These are phyloP conservation scores for Leptinotarsa haldemani DNA, from an alignment of 2,888 invertebrate genomes.

Conservation along the genomic window DNA sequence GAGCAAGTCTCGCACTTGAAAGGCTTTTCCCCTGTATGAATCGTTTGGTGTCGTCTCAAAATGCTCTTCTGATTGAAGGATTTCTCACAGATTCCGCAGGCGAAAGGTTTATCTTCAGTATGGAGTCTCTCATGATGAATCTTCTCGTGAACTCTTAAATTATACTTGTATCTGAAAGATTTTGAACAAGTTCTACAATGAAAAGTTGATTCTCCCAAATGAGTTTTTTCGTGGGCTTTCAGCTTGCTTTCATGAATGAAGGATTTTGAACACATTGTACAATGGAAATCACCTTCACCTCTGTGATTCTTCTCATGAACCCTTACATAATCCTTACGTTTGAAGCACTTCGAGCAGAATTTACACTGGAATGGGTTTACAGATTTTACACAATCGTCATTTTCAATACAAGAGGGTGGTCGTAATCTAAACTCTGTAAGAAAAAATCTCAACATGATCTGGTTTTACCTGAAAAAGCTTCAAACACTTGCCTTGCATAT, in stretches of 20 bases:
- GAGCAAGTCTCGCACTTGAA: neutral
- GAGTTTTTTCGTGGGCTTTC: neutral
- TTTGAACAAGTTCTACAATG: neutral
- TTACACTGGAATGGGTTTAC: neutral
- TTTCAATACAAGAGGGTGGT: too few species aligned
- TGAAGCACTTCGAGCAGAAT: neutral
- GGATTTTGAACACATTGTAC: neutral
- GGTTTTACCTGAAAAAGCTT: too few species aligned
- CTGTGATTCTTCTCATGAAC: neutral
- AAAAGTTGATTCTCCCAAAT: neutral
- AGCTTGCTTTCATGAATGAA: neutral
- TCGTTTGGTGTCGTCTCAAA: neutral
- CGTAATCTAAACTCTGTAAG: too few species aligned
- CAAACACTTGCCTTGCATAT: too few species aligned
- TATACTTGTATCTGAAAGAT: neutral
- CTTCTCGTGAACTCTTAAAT: neutral
- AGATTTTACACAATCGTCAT: too few species aligned
- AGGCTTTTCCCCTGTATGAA: neutral
- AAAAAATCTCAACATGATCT: too few species aligned
- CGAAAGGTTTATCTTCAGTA: neutral
- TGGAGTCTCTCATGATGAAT: neutral
- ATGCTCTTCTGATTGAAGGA: neutral
- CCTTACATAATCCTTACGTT: neutral
- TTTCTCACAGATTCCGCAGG: neutral
- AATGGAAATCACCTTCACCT: neutral